phyloP scores from a whole-genome alignment of 1,140 invertebrate species.

The Brachionus manjavacas region DNA sequence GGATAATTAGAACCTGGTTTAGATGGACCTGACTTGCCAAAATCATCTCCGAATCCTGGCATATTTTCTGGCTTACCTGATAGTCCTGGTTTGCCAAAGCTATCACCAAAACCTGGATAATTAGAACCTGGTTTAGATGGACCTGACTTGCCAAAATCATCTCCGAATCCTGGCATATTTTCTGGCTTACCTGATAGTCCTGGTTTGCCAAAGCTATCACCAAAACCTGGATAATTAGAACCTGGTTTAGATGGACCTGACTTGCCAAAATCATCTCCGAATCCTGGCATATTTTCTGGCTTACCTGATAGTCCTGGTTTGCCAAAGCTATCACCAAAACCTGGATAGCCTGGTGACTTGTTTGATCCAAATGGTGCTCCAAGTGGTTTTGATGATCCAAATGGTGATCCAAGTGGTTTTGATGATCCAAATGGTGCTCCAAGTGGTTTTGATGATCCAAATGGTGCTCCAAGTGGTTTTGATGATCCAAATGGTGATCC shows the following conservation, averaged over 20 bases:
- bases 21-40: not conserved
- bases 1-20: not conserved
- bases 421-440: not conserved
- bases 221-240: not conserved
- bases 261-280: not conserved
- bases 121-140: not conserved
- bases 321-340: not conserved
- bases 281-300: not conserved
- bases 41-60: not conserved
- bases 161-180: not conserved
- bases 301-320: not conserved
- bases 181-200: not conserved
- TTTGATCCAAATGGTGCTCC: not conserved
- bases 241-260: not conserved
- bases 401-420: not conserved
- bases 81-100: not conserved
- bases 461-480: not conserved
- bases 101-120: not conserved
- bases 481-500: not conserved
- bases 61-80: not conserved
- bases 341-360: not conserved
- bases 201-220: not conserved
- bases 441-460: not conserved
- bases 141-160: not conserved
- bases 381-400: not conserved